Evolutionary conservation across 2,888 invertebrate genomes (phyloP).

Genomic region (Calameuta filiformis): DNA sequence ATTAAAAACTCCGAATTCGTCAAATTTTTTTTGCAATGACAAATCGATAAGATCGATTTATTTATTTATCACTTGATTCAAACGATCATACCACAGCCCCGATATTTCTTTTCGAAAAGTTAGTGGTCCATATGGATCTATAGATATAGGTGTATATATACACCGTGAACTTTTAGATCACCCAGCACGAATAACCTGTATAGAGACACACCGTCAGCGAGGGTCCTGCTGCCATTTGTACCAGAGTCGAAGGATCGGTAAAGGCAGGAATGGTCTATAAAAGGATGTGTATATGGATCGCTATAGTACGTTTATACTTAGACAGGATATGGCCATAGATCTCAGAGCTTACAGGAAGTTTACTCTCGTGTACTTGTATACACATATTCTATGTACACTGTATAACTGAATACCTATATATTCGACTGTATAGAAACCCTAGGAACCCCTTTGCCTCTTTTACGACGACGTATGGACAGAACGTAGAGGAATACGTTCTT

Average conservation of each 20-base stretch:
- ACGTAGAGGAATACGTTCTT: neutral
- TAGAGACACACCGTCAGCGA: neutral
- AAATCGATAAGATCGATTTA: too few species aligned
- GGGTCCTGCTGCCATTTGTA: neutral
- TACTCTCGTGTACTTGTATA: conserved; percentile 8
- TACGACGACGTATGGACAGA: conserved; percentile 15
- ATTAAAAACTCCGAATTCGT: too few species aligned
- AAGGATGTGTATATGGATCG: conserved; percentile 3
- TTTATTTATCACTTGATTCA: too few species aligned
- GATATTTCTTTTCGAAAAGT: neutral
- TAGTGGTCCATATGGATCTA: neutral
- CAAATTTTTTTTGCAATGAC: too few species aligned
- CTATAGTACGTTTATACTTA: neutral
- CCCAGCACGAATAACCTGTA: neutral
- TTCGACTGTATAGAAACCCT: neutral
- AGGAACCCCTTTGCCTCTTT: conserved; percentile 3
- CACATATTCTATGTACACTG: neutral
- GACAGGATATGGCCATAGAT: conserved; percentile 7
- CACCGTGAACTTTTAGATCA: neutral
- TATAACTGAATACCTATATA: neutral
- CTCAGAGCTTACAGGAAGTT: conserved; percentile 18
- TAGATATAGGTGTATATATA: too few species aligned
- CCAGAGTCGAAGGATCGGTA: conserved; percentile 13
- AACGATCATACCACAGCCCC: too few species aligned
- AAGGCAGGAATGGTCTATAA: conserved; percentile 20